Conservation (phyloP, 2,888 invertebrate genomes). For the Philopedon plagiatum region DNA sequence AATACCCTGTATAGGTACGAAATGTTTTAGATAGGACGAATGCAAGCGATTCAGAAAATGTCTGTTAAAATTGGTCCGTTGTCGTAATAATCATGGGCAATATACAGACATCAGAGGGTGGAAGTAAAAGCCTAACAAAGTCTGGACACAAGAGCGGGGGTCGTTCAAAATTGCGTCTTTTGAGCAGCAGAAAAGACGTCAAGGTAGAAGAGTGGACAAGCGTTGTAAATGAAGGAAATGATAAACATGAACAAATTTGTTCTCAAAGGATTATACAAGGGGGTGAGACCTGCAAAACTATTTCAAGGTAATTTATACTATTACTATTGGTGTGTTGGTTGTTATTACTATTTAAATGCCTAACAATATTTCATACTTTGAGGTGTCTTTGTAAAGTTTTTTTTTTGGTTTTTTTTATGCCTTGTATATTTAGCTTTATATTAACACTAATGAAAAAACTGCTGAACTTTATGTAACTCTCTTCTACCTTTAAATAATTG, state of each 20-base stretch:
- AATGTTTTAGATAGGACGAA: too few species aligned
- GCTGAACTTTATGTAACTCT: too few species aligned
- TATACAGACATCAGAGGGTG: slow-evolving; percentile 39
- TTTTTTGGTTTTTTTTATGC: too few species aligned
- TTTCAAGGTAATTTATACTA: slow-evolving; percentile 20
- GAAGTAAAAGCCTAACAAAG: slow-evolving; percentile 27
- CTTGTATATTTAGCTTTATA: too few species aligned
- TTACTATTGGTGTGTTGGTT: too few species aligned
- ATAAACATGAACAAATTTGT: slow-evolving; percentile 53
- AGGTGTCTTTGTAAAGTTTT: not conserved
- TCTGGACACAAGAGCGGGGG: slow-evolving; percentile 31
- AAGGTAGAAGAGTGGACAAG: slow-evolving; percentile 46
- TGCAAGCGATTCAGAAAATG: too few species aligned
- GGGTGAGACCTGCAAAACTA: slow-evolving; percentile 12
- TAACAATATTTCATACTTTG: not conserved
- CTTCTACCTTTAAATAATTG: too few species aligned
- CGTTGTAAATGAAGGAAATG: slow-evolving; percentile 29
- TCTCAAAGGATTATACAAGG: not conserved
- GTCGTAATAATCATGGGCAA: too few species aligned
- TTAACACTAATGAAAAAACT: too few species aligned
- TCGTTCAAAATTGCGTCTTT: slow-evolving; percentile 41
- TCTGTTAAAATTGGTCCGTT: too few species aligned
- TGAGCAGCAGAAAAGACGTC: slow-evolving; percentile 42
- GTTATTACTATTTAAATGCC: too few species aligned
- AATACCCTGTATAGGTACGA: too few species aligned